A percentile compares a stretch with the other conserved stretches of the same genome.
These are phyloP conservation scores for Schizaphis graminum DNA, from an alignment of 2,888 invertebrate genomes.

Conservation along the genomic window DNA sequence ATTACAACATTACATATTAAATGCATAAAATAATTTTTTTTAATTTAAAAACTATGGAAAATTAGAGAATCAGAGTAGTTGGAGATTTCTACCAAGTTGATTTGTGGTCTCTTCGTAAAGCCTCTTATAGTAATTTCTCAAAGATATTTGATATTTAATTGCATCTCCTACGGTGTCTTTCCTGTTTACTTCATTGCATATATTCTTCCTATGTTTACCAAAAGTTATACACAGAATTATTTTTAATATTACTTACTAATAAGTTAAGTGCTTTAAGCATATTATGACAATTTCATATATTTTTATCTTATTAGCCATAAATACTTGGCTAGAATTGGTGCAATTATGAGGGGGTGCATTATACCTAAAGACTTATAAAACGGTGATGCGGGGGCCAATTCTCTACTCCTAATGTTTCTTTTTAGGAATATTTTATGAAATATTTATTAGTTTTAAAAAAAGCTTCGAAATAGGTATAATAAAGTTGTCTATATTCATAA, in stretches of 20 bases:
- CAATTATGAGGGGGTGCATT: background rate
- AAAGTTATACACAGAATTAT: background rate
- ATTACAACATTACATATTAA: background rate
- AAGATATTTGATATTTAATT: slow-evolving; percentile 26
- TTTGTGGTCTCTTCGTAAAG: slow-evolving; percentile 45
- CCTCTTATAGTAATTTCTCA: slow-evolving; percentile 52
- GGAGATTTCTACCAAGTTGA: slow-evolving; percentile 53
- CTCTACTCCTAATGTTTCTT: background rate
- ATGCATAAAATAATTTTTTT: background rate
- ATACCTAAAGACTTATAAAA: background rate
- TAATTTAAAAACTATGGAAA: background rate
- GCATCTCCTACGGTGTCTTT: slow-evolving; percentile 9
- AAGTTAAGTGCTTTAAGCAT: background rate
- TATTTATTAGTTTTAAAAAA: background rate
- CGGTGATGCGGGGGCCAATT: background rate
- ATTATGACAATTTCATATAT: background rate
- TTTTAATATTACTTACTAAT: background rate
- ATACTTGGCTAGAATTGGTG: background rate
- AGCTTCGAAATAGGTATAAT: background rate
- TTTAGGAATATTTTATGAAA: background rate
- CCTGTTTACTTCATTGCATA: slow-evolving; percentile 48
- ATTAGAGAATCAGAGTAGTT: slow-evolving; percentile 18
- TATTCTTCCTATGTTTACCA: slow-evolving; percentile 33
- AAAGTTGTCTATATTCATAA: background rate
- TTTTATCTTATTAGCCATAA: background rate